These are phyloP conservation scores for Philopotamus ludificatus DNA, from an alignment of 1,140 invertebrate species.

Conservation along the genomic window DNA sequence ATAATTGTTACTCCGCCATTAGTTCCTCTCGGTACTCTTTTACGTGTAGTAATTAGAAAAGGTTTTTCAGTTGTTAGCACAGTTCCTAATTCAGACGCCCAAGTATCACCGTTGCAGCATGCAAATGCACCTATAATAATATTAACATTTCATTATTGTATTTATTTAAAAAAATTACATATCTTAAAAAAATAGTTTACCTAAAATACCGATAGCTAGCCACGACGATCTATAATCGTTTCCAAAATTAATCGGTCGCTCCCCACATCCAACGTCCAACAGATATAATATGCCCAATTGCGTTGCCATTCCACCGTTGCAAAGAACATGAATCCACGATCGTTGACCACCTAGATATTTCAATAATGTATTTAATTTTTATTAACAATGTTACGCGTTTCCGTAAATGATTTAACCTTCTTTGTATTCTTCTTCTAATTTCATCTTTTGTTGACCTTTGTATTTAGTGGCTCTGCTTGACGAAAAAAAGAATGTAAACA, in stretches of 20 bases:
- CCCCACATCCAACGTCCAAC: slow-evolving; percentile 75
- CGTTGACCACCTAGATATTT: slow-evolving; percentile 68
- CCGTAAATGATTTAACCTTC: slow-evolving; percentile 59
- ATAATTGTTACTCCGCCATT: slow-evolving; percentile 77
- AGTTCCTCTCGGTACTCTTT: slow-evolving; percentile 78
- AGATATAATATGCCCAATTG: slow-evolving; percentile 78
- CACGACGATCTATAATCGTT: slow-evolving; percentile 77
- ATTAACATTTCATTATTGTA: background rate
- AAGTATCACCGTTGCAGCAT: slow-evolving; percentile 87
- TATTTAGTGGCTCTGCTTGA: slow-evolving; percentile 84
- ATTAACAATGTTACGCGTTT: background rate
- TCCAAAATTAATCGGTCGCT: slow-evolving; percentile 77
- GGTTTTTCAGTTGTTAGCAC: slow-evolving; percentile 70
- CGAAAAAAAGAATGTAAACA: slow-evolving; percentile 78
- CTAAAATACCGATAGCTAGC: slow-evolving; percentile 76
- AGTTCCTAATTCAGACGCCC: slow-evolving; percentile 86
- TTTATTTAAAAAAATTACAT: background rate
- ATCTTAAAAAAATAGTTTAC: slow-evolving; percentile 49
- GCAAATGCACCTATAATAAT: slow-evolving; percentile 67
- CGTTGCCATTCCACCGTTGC: slow-evolving; percentile 84
- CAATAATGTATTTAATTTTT: slow-evolving; percentile 8
- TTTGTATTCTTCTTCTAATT: slow-evolving; percentile 77
- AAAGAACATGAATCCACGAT: slow-evolving; percentile 89
- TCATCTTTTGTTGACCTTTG: slow-evolving; percentile 65
- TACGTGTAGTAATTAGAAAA: slow-evolving; percentile 72